Evolutionary conservation across 2,797 vertebrate genomes (phyloP).

Genomic region (Crenuchus spilurus): DNA sequence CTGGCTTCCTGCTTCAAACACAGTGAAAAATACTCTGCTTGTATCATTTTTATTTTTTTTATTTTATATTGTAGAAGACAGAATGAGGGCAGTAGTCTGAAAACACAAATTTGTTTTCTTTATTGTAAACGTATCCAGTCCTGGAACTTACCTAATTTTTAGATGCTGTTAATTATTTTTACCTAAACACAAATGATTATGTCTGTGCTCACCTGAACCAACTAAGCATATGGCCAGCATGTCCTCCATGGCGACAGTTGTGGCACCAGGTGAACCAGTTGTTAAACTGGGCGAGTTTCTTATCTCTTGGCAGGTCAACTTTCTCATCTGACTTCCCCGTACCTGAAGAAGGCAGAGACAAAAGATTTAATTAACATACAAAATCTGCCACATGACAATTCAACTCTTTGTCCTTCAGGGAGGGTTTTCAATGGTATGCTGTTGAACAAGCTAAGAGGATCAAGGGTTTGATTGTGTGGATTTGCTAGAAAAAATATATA

Average conservation of each 20-base stretch:
- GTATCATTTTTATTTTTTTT: too few species aligned
- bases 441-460: neutral
- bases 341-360: constrained; percentile 72
- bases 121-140: too few species aligned
- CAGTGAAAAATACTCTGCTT: too few species aligned
- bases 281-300: constrained; percentile 97
- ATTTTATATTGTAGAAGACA: too few species aligned
- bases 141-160: too few species aligned
- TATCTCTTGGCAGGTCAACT: constrained; percentile 94
- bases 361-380: constrained; percentile 30
- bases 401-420: neutral
- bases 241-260: constrained; percentile 96
- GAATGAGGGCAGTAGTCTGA: too few species aligned
- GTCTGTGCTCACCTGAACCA: constrained; percentile 91
- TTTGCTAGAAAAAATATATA: too few species aligned
- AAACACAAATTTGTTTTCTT: too few species aligned
- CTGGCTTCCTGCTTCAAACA: too few species aligned
- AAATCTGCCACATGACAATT: neutral
- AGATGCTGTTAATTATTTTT: neutral
- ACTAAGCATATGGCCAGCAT: constrained; percentile 97
- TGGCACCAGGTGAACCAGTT: constrained; percentile 99
- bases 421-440: neutral
- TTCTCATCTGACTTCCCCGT: constrained; percentile 94
- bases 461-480: neutral
- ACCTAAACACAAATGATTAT: neutral